Conservation (phyloP, 1,140 invertebrate species). For the Zaprionus tsacasi region DNA sequence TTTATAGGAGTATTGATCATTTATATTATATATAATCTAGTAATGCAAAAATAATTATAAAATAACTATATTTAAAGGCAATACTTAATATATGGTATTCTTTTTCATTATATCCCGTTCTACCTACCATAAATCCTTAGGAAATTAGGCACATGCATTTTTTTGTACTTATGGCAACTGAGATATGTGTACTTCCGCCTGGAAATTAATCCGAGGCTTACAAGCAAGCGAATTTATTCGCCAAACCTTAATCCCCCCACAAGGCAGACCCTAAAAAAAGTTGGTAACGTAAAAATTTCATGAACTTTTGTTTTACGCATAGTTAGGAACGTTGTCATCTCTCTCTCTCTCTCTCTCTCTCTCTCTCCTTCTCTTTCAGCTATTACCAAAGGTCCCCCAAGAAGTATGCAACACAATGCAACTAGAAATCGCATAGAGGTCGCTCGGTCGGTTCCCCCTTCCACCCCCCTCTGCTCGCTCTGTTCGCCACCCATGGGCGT, state of each 20-base stretch:
- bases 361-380: conserved; percentile 21
- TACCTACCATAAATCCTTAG: no score
- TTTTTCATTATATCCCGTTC: no score
- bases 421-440: conserved; percentile 49
- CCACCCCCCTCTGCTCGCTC: no score
- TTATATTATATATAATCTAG: not conserved
- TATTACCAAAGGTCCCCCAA: conserved; percentile 44
- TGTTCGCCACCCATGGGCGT: conserved; percentile 14
- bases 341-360: not conserved
- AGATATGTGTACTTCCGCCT: not conserved
- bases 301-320: conserved; percentile 61
- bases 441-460: not conserved
- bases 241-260: conserved; percentile 28
- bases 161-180: not conserved
- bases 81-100: no score
- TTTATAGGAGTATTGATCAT: conserved; percentile 3
- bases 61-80: no score
- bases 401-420: conserved; percentile 71
- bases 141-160: no score
- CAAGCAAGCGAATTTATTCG: not conserved
- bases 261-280: conserved; percentile 43
- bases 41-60: not conserved
- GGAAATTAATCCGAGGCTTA: not conserved
- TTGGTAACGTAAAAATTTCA: conserved; percentile 49
- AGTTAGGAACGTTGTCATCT: conserved; percentile 30